Percentiles rank a stretch among this genome's conserved stretches.
These are phyloP conservation scores for Falco peregrinus DNA, from an alignment of 2,797 vertebrate species.

Conservation along the genomic window DNA sequence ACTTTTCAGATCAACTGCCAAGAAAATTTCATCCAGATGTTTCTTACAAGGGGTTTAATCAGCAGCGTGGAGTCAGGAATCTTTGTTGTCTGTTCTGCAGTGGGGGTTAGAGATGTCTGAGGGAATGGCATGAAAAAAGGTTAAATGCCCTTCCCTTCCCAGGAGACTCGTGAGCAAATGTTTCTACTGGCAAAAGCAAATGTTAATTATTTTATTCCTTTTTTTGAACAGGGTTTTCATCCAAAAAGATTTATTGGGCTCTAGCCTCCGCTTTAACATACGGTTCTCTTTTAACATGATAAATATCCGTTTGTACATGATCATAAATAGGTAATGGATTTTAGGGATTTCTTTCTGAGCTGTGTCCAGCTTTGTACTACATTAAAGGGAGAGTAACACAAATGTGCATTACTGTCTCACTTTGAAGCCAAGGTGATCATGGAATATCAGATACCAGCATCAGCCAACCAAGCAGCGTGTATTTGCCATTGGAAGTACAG, in stretches of 20 bases:
- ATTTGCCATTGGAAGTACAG: constrained; percentile 43
- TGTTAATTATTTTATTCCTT: constrained; percentile 38
- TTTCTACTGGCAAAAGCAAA: constrained; percentile 46
- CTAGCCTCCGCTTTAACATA: constrained; percentile 29
- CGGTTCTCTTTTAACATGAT: constrained; percentile 59
- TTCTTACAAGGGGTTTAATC: constrained; percentile 33
- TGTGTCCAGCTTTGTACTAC: constrained; percentile 53
- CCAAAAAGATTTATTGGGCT: constrained; percentile 25
- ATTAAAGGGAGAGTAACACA: constrained; percentile 59
- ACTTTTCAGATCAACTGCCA: constrained; percentile 49
- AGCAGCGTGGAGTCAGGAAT: not conserved
- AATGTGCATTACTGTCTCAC: constrained; percentile 48
- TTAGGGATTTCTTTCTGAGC: constrained; percentile 59
- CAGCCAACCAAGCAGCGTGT: constrained; percentile 16
- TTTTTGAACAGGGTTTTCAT: constrained; percentile 21
- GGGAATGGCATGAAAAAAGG: constrained; percentile 25
- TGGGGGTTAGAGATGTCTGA: not conserved
- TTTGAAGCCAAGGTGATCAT: constrained; percentile 55
- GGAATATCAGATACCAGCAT: constrained; percentile 43
- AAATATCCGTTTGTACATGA: constrained; percentile 61
- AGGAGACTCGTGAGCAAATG: constrained; percentile 30
- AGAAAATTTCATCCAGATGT: constrained; percentile 58
- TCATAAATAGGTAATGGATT: constrained; percentile 61
- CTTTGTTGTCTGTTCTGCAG: constrained; percentile 32
- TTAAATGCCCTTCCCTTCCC: constrained; percentile 28